Percentiles rank a stretch among this genome's conserved stretches.
Conservation (phyloP, 2,113 vertebrate species). For the Atherinomorus stipes region DNA sequence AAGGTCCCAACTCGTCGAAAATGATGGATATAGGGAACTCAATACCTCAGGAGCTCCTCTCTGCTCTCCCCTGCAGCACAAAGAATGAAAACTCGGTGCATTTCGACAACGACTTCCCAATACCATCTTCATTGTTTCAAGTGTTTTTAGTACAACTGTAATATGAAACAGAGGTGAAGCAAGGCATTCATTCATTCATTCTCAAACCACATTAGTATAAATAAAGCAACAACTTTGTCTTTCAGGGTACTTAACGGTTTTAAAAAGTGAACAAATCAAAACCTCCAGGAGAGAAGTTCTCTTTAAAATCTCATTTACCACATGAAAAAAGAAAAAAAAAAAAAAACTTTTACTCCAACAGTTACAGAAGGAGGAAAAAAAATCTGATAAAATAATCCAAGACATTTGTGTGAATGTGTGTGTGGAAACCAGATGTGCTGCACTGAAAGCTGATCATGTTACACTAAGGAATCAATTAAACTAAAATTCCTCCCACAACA, state of each 20-base stretch:
- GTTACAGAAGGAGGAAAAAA: constrained; percentile 23
- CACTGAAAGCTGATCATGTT: constrained; percentile 58
- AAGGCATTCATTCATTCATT: constrained; percentile 6
- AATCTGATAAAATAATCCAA: constrained; percentile 53
- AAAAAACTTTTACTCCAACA: constrained; percentile 24
- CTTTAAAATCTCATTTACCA: constrained; percentile 29
- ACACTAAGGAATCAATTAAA: constrained; percentile 75
- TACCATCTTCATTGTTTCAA: constrained; percentile 42
- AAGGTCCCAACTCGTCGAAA: constrained; percentile 83
- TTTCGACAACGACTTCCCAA: constrained; percentile 56
- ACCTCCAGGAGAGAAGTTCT: not conserved
- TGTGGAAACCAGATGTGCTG: constrained; percentile 76
- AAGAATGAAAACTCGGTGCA: constrained; percentile 53
- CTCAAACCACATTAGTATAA: constrained; percentile 7
- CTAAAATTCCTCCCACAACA: constrained; percentile 57
- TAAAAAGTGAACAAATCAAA: constrained; percentile 8
- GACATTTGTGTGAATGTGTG: constrained; percentile 69
- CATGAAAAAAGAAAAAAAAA: constrained; percentile 23
- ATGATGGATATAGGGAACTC: constrained; percentile 93
- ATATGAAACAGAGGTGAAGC: constrained; percentile 29
- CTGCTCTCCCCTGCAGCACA: constrained; percentile 80
- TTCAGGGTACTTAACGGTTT: constrained; percentile 16
- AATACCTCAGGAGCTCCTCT: constrained; percentile 86
- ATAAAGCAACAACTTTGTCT: constrained; percentile 12
- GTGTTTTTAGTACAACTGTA: constrained; percentile 39